Base-by-base conservation (phyloP, 2,888 invertebrate genomes). In the Stenichneumon culpator region DNA sequence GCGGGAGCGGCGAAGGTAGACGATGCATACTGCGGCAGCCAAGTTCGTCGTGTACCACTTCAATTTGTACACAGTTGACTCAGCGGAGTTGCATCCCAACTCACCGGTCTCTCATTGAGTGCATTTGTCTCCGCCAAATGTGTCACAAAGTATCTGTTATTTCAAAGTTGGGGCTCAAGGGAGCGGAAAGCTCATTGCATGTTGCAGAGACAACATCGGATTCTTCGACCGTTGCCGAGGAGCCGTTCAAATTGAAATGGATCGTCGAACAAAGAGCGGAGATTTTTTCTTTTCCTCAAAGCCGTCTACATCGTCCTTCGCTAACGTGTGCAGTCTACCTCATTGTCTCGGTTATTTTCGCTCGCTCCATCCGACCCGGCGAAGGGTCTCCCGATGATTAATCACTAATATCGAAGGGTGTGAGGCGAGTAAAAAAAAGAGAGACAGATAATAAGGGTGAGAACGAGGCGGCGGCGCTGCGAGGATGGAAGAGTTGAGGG, bases 351-450 rank as follows among this genome's bases (percentile, higher is more conserved):
- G 52, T 75, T 77, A 73, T 77, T 82, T 77, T 68, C 82, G 70
- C 65, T 67, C 6, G 60, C 54, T 57, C 69, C 69, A 28, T 36
- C 7, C 39, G 22, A 28, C 52, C 52, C 68, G 7, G 44, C 73
- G 22, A 50, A 16, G 44, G 44, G 63, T 69, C 69, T 47, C 36
- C 28, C 63, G 28, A 54, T 74, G 74, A 86, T 86, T 82, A 82
- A 86, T 86, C 79, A 86, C 47, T 52, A 73, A 75, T 68, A 82
- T 82, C 82, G 82, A 72, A 79, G 72, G 47, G 68, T 67, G 67
- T n/a, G 52, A 52, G 75, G 50, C 7, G 47, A 77, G 75, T 60
- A 22, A 57, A 80, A 72, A 52, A 72, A 54, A 63, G 70, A 25
- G 32, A n/a, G 39, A 68, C 28, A 63, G 74, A 73, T 22, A 47